Evolutionary conservation across 2,797 vertebrate species (phyloP), one percentile per base, ranked within the genome.

Genomic region (Esox lucius): DNA sequence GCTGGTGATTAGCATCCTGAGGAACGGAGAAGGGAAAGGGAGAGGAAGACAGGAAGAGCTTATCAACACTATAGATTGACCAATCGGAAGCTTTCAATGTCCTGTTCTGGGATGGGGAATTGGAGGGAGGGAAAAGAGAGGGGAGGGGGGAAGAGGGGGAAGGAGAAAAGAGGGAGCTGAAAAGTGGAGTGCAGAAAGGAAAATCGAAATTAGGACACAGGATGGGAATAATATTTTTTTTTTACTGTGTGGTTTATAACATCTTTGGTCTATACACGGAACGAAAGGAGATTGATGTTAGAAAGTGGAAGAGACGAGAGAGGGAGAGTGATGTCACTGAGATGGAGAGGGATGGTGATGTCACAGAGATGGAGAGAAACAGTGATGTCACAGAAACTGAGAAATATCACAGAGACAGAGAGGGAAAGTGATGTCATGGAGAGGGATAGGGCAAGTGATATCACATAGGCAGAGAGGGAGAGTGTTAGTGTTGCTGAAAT

Each of bases 1-100:
- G 86, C 80, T 87, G 80, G 88, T 88, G 84, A 90, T 92, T 85
- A 89, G 85, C 84, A 89, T 91, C 85, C 89, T 87, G 87, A 86
- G 80, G 81, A 81, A 69, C n/a, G 15, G 49, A 28, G 12, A 61
- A 16, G 22, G 24, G 17, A 24, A 56, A 15, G 9, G 65, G 5
- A 11, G 77, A 39, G 49, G 28, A 64, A 64, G 15, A 65, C 53
- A 76, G 83, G 81, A 84, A 80, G 80, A 86, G 85, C 82, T 85
- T 84, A 87, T 42, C 59, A 0, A 75, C 39, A 75, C 70, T 74
- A 77, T 78, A 67, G 79, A 80, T 80, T 48, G 79, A 71, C 59
- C 12, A 19, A 61, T 82, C 48, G 39, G 74, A 83, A 83, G 83
- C 77, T 82, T 72, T 66, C 19, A 5, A 77, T 79, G 78, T 86